These are phyloP conservation scores for Zaprionus kolodkinae DNA, from an alignment of 1,140 invertebrate genomes.

Conservation along the genomic window DNA sequence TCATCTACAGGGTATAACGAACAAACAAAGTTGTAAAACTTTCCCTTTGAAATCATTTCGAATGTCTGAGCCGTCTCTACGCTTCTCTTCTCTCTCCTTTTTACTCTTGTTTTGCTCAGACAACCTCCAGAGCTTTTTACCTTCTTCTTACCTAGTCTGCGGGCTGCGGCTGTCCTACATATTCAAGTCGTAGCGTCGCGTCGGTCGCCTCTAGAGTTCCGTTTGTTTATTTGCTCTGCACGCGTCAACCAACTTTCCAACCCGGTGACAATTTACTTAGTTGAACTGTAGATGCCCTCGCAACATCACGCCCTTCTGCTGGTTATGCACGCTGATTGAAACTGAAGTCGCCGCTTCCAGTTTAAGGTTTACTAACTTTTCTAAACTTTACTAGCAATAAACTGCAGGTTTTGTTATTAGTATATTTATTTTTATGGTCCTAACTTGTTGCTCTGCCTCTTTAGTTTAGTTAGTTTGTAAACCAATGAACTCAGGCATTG, in stretches of 20 bases:
- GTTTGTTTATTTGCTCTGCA: conserved; percentile 51
- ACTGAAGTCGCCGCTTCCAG: conserved; percentile 16
- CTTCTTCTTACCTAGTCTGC: conserved; percentile 26
- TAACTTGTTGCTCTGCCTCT: background rate
- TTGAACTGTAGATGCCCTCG: conserved; percentile 27
- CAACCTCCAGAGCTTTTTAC: background rate
- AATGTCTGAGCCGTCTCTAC: conserved; percentile 18
- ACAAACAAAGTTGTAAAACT: conserved; percentile 38
- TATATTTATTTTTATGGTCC: background rate
- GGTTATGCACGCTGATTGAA: conserved; percentile 25
- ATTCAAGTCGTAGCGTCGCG: conserved; percentile 25
- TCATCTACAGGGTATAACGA: conserved; percentile 17
- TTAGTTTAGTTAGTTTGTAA: conserved; percentile 32
- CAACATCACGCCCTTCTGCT: background rate
- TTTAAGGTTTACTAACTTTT: conserved; percentile 6
- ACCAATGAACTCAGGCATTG: conserved; percentile 70
- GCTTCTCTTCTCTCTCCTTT: background rate
- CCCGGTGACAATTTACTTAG: conserved; percentile 65
- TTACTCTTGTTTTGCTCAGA: background rate
- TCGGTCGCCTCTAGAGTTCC: conserved; percentile 36
- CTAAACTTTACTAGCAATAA: conserved; percentile 9
- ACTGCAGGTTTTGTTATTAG: conserved; percentile 15
- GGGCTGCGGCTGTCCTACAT: conserved; percentile 40
- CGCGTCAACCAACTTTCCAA: conserved; percentile 66
- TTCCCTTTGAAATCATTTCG: conserved; percentile 37